phyloP scores from a whole-genome alignment of 1,140 invertebrate genomes.

The Dendrolimus kikuchii region DNA sequence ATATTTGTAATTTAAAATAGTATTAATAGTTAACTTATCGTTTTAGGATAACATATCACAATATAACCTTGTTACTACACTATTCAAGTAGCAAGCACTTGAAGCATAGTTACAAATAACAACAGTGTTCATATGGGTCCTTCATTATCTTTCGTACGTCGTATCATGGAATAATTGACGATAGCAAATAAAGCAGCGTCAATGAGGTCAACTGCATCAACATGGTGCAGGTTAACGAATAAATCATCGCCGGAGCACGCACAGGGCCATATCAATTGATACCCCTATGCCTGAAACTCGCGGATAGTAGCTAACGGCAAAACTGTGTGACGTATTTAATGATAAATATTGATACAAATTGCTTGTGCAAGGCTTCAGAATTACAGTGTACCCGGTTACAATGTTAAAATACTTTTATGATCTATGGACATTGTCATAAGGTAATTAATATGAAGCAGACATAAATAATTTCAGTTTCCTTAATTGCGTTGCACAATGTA shows the following conservation, averaged over 20 bases:
- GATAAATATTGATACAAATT: too few species aligned
- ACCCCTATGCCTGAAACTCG: slow-evolving; percentile 21
- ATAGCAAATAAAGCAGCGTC: slow-evolving; percentile 13
- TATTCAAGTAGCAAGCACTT: slow-evolving; percentile 6
- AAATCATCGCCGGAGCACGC: slow-evolving; percentile 43
- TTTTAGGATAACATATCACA: not conserved
- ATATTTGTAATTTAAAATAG: too few species aligned
- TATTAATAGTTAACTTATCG: too few species aligned
- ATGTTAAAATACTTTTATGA: too few species aligned
- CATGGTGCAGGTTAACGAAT: slow-evolving; percentile 52
- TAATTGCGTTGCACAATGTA: too few species aligned
- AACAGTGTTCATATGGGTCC: not conserved
- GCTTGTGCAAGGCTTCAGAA: too few species aligned
- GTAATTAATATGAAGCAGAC: too few species aligned
- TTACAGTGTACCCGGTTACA: too few species aligned
- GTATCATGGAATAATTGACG: slow-evolving; percentile 18
- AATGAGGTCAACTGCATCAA: slow-evolving; percentile 47
- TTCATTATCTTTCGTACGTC: too few species aligned
- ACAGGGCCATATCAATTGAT: slow-evolving; percentile 57
- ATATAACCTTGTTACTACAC: slow-evolving; percentile 10
- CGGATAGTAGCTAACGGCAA: slow-evolving; percentile 23
- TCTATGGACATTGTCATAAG: too few species aligned
- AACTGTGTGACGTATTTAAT: not conserved
- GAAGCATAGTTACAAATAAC: slow-evolving; percentile 11
- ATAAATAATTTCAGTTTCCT: too few species aligned